A percentile compares a stretch with the other conserved stretches of the same genome.
phyloP scores from a whole-genome alignment of 2,113 vertebrate genomes.

The Hippocampus guttulatus region DNA sequence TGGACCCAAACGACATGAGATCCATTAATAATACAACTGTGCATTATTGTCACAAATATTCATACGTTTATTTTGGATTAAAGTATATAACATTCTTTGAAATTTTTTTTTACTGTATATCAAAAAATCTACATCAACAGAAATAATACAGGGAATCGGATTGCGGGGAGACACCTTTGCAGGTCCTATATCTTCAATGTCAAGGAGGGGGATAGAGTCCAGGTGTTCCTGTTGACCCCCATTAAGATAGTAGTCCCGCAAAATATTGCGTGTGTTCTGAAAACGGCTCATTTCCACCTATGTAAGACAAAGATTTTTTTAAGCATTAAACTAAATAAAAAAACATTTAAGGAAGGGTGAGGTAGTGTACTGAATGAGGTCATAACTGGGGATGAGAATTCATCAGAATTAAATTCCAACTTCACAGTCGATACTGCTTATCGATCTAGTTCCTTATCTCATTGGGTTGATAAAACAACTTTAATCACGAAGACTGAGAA shows the following conservation, averaged over 20 bases:
- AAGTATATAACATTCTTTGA: no score
- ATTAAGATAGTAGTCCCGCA: slow-evolving; percentile 81
- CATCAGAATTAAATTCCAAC: background rate
- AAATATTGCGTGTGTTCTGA: slow-evolving; percentile 76
- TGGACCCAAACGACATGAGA: slow-evolving; percentile 20
- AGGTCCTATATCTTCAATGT: slow-evolving; percentile 31
- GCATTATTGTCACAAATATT: background rate
- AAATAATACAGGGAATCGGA: background rate
- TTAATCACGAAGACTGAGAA: no score
- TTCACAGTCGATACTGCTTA: no score
- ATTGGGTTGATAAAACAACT: no score
- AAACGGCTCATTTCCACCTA: slow-evolving; percentile 86
- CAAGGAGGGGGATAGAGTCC: slow-evolving; percentile 70
- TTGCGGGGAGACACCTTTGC: background rate
- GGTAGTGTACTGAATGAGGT: background rate
- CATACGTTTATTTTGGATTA: background rate
- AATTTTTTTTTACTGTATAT: background rate
- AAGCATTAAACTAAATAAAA: background rate
- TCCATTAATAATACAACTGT: background rate
- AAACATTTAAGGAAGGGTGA: background rate
- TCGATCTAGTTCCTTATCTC: no score
- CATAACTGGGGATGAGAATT: no score
- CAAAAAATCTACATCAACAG: background rate
- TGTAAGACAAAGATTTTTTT: slow-evolving; percentile 15
- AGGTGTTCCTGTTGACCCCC: slow-evolving; percentile 57